A percentile compares a stretch with the other conserved stretches of the same genome.
These are phyloP conservation scores for Ceratitis capitata DNA, from an alignment of 1,140 invertebrate species.

Conservation along the genomic window DNA sequence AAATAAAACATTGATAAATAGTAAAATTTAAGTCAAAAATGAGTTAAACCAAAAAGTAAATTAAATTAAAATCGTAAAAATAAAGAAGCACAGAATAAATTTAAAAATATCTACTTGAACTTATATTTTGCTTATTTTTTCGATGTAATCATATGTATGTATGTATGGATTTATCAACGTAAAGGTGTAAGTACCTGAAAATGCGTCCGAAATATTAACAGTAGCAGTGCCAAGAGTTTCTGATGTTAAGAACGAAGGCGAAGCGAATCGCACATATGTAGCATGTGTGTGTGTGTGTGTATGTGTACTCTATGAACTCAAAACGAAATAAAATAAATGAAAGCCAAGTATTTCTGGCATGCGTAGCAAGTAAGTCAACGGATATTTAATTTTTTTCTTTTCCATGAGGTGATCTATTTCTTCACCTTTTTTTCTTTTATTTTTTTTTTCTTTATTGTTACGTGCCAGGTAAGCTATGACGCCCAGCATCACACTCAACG, in stretches of 20 bases:
- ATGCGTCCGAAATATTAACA: slow-evolving; percentile 1
- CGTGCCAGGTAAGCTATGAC: neutral
- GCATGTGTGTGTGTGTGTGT: neutral
- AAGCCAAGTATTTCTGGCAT: slow-evolving; percentile 2
- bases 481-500: neutral
- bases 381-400: neutral
- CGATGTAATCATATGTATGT: neutral
- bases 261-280: neutral
- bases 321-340: neutral
- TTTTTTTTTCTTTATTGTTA: neutral
- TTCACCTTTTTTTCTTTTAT: neutral
- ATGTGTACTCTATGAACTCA: neutral
- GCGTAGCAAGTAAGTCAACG: slow-evolving; percentile 6
- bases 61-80: too few relatives aligned
- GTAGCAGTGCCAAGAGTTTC: neutral
- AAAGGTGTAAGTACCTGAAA: neutral
- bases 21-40: too few relatives aligned
- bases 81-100: too few relatives aligned
- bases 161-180: too few relatives aligned
- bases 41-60: too few relatives aligned
- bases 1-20: neutral
- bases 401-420: neutral
- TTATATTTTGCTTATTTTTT: too few relatives aligned
- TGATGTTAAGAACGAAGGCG: slow-evolving; percentile 26
- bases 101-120: too few relatives aligned